Conservation (phyloP, 2,888 invertebrate species). For the Zygogramma bicolorata region DNA sequence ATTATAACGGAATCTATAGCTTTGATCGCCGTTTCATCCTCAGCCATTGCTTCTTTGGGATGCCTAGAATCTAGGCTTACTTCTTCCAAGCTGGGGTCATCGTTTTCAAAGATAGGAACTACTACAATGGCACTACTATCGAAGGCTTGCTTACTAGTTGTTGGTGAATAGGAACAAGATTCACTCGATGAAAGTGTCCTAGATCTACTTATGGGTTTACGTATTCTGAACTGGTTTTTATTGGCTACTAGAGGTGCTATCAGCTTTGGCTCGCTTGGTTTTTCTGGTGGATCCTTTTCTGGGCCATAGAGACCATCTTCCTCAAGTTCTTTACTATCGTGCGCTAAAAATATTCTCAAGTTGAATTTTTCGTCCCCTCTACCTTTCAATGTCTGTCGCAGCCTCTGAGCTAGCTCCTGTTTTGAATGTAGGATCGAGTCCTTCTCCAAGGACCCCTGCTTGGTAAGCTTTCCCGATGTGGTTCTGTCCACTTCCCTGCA, state of each 20-base stretch:
- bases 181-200: slow-evolving; percentile 20
- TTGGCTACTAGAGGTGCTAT: slow-evolving; percentile 48
- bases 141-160: slow-evolving; percentile 4
- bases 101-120: slow-evolving; percentile 55
- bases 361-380: slow-evolving; percentile 66
- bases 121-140: slow-evolving; percentile 55
- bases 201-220: slow-evolving; percentile 31
- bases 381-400: slow-evolving; percentile 37
- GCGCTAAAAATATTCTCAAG: slow-evolving; percentile 73
- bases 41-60: background rate
- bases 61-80: background rate
- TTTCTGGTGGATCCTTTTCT: slow-evolving; percentile 50
- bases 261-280: slow-evolving; percentile 44
- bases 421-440: slow-evolving; percentile 63
- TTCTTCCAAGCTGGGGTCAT: slow-evolving; percentile 22
- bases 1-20: slow-evolving; percentile 53
- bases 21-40: slow-evolving; percentile 24
- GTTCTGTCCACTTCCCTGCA: slow-evolving; percentile 56
- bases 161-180: slow-evolving; percentile 20
- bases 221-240: slow-evolving; percentile 49
- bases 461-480: slow-evolving; percentile 51
- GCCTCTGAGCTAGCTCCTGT: slow-evolving; percentile 67
- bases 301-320: slow-evolving; percentile 29
- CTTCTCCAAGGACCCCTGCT: slow-evolving; percentile 57
- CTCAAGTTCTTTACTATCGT: slow-evolving; percentile 62